phyloP scores from a whole-genome alignment of 2,888 invertebrate genomes.

The Anagyrus pseudococci region DNA sequence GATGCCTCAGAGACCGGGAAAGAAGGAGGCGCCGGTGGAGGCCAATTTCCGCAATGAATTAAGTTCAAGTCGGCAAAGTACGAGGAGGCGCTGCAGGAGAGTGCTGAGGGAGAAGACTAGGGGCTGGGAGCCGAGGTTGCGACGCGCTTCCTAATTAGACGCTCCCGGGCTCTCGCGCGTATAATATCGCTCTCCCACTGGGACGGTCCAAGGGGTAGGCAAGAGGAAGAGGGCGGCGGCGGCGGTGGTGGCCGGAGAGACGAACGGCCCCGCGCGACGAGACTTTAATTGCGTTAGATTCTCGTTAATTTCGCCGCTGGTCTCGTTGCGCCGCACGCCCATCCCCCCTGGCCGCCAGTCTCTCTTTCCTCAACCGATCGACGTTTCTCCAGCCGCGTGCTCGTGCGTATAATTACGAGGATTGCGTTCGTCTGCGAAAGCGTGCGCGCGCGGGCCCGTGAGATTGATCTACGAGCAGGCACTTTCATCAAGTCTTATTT shows the following conservation, averaged over 20 bases:
- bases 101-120: too few relatives aligned
- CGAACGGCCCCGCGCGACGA: slow-evolving; percentile 17
- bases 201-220: too few relatives aligned
- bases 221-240: slow-evolving; percentile 1
- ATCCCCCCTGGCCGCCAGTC: background rate
- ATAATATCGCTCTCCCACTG: slow-evolving; percentile 11
- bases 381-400: background rate
- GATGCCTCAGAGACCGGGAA: background rate
- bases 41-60: slow-evolving; percentile 32
- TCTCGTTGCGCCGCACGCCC: background rate
- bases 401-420: slow-evolving; percentile 14
- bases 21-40: background rate
- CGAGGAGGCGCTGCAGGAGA: slow-evolving; percentile 3
- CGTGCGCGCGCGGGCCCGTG: background rate
- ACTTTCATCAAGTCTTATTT: too few relatives aligned
- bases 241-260: background rate
- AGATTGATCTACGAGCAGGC: too few relatives aligned
- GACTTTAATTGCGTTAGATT: slow-evolving; percentile 42
- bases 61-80: slow-evolving; percentile 23
- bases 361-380: background rate
- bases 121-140: background rate
- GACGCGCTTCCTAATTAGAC: slow-evolving; percentile 36
- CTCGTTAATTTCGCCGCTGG: slow-evolving; percentile 39
- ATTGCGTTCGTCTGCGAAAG: background rate
- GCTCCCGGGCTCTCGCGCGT: background rate